A percentile compares a stretch with the other conserved stretches of the same genome.
These are phyloP conservation scores for Germaria angustata DNA, from an alignment of 2,888 invertebrate species.

Conservation along the genomic window DNA sequence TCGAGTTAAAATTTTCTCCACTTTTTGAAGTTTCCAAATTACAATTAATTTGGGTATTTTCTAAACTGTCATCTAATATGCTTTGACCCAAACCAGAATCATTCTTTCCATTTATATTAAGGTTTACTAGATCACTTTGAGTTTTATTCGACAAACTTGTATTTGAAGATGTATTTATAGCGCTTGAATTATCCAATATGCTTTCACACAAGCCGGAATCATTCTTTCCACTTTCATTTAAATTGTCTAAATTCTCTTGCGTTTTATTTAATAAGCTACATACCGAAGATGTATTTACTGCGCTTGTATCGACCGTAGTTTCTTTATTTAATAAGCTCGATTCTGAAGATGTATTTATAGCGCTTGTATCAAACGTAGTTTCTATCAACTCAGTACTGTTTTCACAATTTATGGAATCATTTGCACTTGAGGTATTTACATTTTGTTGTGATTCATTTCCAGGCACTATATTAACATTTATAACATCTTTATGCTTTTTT, in stretches of 20 bases:
- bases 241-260: too few relatives aligned
- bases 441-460: not conserved
- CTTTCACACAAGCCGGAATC: conserved; percentile 27
- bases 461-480: not conserved
- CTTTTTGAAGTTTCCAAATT: conserved; percentile 6
- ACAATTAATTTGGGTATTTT: conserved; percentile 16
- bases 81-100: conserved; percentile 51
- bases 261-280: too few relatives aligned
- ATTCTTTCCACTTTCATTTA: too few relatives aligned
- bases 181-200: not conserved
- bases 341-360: not conserved
- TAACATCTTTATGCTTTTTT: not conserved
- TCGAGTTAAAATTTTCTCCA: not conserved
- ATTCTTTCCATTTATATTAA: not conserved
- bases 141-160: not conserved
- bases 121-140: not conserved
- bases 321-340: too few relatives aligned
- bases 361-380: not conserved
- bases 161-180: not conserved
- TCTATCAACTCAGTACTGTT: not conserved
- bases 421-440: conserved; percentile 10
- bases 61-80: conserved; percentile 23
- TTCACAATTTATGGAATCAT: not conserved
- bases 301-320: not conserved
- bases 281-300: not conserved